These are phyloP conservation scores for Rattus rattus DNA, from an alignment of 2,113 vertebrate species.

Conservation along the genomic window DNA sequence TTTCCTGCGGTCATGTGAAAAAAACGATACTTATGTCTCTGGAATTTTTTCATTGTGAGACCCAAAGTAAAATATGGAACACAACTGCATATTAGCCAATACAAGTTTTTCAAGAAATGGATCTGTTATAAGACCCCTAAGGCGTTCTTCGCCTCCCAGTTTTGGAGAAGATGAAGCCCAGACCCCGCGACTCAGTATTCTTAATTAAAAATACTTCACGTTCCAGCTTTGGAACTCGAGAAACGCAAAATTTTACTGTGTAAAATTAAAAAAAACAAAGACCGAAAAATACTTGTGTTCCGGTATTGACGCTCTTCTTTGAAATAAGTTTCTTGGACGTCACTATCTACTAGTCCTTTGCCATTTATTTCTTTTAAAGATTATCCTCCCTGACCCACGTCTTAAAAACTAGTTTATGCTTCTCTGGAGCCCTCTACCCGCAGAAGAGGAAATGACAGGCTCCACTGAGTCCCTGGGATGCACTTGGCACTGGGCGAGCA, in stretches of 20 bases:
- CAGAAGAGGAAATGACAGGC: neutral
- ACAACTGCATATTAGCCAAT: neutral
- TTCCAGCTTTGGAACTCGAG: neutral
- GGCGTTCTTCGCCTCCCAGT: neutral
- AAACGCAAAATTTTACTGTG: neutral
- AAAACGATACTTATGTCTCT: neutral
- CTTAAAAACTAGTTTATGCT: neutral
- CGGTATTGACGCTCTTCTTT: neutral
- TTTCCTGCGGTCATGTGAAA: neutral
- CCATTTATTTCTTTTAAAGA: neutral
- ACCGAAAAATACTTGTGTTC: neutral
- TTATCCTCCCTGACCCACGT: neutral
- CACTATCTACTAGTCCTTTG: neutral
- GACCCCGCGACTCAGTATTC: neutral
- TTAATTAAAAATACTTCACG: neutral
- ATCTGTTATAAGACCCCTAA: neutral
- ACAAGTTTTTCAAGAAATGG: neutral
- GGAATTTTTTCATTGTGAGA: neutral
- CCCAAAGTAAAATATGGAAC: neutral
- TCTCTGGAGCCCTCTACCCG: neutral
- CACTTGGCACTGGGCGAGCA: accelerated
- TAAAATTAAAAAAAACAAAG: neutral
- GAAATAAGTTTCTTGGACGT: conserved; percentile 2
- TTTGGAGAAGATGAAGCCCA: neutral
- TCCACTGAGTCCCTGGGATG: accelerated